phyloP scores from a whole-genome alignment of 23 tunicate genomes.

The Halocynthia aurantium region DNA sequence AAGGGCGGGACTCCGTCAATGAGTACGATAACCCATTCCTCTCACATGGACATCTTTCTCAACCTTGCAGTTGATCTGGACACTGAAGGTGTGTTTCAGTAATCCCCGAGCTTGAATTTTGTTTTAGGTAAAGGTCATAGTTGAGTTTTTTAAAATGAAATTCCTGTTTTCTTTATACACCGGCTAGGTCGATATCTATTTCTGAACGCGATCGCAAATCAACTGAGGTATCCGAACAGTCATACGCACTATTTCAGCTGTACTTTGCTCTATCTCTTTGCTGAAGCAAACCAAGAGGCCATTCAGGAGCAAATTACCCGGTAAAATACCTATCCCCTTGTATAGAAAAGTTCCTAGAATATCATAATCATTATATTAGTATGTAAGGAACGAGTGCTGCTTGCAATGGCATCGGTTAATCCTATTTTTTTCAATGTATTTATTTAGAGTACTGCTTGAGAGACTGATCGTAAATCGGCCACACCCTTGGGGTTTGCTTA shows the following conservation, averaged over 20 bases:
- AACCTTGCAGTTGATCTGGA: slow-evolving; percentile 88
- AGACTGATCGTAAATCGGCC: slow-evolving; percentile 92
- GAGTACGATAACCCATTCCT: slow-evolving; percentile 85
- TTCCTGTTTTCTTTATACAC: neutral
- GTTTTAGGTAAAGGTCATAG: neutral
- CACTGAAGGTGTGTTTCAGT: slow-evolving; percentile 60
- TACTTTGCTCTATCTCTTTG: slow-evolving; percentile 85
- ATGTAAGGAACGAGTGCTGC: too few species aligned
- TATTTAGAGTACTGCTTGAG: slow-evolving; percentile 85
- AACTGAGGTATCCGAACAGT: slow-evolving; percentile 96
- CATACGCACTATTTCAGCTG: slow-evolving; percentile 99
- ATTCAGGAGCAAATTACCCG: slow-evolving; percentile 97
- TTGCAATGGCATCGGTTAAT: too few species aligned
- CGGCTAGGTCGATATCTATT: slow-evolving; percentile 89
- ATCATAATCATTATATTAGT: too few species aligned
- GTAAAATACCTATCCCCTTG: slow-evolving; percentile 16
- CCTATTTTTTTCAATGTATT: slow-evolving; percentile 5
- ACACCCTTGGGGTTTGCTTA: slow-evolving; percentile 99
- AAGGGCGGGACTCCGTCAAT: slow-evolving; percentile 74
- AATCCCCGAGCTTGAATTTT: neutral
- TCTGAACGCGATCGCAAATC: slow-evolving; percentile 99
- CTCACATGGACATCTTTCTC: slow-evolving; percentile 99
- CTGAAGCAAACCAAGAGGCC: slow-evolving; percentile 85
- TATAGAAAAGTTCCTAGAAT: neutral
- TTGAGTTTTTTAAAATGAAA: neutral